phyloP scores from a whole-genome alignment of 2,888 invertebrate species.

The Trachelus tabidus region DNA sequence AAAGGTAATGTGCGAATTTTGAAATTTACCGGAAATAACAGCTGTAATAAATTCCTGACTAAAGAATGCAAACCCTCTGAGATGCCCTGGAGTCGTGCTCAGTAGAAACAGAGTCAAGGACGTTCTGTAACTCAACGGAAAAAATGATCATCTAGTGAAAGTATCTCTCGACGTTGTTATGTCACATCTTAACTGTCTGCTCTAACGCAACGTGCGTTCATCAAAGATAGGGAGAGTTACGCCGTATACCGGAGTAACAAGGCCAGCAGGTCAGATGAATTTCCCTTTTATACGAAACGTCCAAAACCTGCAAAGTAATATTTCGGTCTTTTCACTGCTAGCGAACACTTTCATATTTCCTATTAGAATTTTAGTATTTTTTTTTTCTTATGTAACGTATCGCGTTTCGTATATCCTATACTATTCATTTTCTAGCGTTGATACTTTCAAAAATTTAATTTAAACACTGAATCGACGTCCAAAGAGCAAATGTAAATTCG shows the following conservation, averaged over 20 bases:
- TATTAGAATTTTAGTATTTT: too few species aligned
- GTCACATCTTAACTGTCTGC: constrained; percentile 32
- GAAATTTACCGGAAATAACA: neutral
- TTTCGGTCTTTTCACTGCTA: neutral
- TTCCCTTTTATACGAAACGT: constrained; percentile 19
- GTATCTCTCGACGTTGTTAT: constrained; percentile 40
- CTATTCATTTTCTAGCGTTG: neutral
- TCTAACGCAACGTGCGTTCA: constrained; percentile 27
- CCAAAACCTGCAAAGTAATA: neutral
- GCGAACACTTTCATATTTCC: neutral
- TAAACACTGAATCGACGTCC: neutral
- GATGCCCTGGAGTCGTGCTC: constrained; percentile 2
- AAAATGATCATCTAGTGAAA: constrained; percentile 45
- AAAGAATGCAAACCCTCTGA: neutral
- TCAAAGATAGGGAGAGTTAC: neutral
- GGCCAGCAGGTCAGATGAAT: constrained; percentile 29
- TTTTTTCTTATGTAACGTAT: too few species aligned
- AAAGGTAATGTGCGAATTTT: neutral
- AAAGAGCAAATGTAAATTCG: neutral
- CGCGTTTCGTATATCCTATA: neutral
- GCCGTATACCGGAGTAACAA: constrained; percentile 22
- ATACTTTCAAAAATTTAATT: neutral
- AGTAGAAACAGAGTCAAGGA: constrained; percentile 50
- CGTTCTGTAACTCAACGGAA: constrained; percentile 23
- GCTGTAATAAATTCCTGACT: neutral